Conservation (phyloP, 2,113 vertebrate species). For the Sylvia atricapilla region DNA sequence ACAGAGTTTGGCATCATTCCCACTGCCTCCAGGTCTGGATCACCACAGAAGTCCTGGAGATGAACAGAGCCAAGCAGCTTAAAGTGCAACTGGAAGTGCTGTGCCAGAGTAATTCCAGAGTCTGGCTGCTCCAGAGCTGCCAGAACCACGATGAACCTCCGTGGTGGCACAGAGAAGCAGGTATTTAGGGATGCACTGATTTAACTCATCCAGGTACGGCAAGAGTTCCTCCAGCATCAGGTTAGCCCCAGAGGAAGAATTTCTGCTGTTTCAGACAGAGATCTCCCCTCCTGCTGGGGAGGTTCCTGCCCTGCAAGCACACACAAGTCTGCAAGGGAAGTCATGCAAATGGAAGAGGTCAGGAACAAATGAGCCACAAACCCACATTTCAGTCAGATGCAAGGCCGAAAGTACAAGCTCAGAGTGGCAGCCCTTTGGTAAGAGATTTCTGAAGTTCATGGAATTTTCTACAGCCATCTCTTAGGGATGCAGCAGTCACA, state of each 20-base stretch:
- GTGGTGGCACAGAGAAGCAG: background rate
- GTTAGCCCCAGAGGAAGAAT: background rate
- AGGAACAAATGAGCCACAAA: background rate
- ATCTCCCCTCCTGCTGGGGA: background rate
- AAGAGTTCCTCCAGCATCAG: background rate
- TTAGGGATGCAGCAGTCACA: background rate
- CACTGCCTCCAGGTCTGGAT: background rate
- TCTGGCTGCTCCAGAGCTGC: background rate
- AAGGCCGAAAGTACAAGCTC: background rate
- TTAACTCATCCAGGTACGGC: background rate
- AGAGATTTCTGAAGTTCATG: background rate
- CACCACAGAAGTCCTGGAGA: background rate
- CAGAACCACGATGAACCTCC: background rate
- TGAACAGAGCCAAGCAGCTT: background rate
- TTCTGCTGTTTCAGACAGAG: background rate
- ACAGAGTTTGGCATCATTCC: background rate
- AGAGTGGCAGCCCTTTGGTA: background rate
- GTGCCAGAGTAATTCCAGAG: background rate
- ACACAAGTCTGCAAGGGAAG: background rate
- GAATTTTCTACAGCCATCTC: background rate
- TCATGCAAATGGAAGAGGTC: background rate
- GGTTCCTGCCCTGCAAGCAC: background rate
- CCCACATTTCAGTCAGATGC: background rate
- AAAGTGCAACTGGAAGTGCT: background rate
- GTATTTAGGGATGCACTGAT: background rate